Evolutionary conservation across 1,140 invertebrate genomes (phyloP).

Genomic region (Cecropterus lyciades): DNA sequence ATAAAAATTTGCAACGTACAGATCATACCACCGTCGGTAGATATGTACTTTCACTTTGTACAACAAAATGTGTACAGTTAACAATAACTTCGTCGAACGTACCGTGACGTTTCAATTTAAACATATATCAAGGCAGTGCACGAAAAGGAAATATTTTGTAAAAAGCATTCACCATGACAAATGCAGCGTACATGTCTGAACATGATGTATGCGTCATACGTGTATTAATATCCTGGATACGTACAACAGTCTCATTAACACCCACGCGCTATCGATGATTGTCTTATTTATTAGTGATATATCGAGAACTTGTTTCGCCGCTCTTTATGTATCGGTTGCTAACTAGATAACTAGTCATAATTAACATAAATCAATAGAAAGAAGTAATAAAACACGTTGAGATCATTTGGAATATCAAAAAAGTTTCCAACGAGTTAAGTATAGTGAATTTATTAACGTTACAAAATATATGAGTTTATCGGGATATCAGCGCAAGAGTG

Average conservation of each 20-base stretch:
- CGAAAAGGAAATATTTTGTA: slow-evolving; percentile 11
- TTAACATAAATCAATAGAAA: neutral
- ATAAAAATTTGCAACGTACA: slow-evolving; percentile 28
- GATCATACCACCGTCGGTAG: slow-evolving; percentile 11
- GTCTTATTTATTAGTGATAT: slow-evolving; percentile 22
- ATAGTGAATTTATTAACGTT: slow-evolving; percentile 5
- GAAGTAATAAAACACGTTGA: neutral
- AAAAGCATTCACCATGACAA: slow-evolving; percentile 5
- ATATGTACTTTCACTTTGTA: slow-evolving; percentile 46
- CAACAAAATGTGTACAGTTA: slow-evolving; percentile 30
- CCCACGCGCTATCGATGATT: slow-evolving; percentile 29
- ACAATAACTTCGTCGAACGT: slow-evolving; percentile 19
- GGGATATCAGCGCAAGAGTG: slow-evolving; percentile 13
- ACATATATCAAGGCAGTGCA: slow-evolving; percentile 2
- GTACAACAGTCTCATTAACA: slow-evolving; percentile 28
- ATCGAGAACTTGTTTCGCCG: slow-evolving; percentile 24
- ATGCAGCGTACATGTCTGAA: slow-evolving; percentile 17
- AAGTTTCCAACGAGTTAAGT: neutral
- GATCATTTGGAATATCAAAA: neutral
- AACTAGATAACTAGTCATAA: slow-evolving; percentile 15
- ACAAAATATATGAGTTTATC: neutral
- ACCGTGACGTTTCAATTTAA: neutral
- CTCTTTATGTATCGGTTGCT: slow-evolving; percentile 24
- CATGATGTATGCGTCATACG: slow-evolving; percentile 26
- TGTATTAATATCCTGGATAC: slow-evolving; percentile 20